Base-by-base conservation (phyloP, 2,888 invertebrate species). In the Leucozona laternaria region DNA sequence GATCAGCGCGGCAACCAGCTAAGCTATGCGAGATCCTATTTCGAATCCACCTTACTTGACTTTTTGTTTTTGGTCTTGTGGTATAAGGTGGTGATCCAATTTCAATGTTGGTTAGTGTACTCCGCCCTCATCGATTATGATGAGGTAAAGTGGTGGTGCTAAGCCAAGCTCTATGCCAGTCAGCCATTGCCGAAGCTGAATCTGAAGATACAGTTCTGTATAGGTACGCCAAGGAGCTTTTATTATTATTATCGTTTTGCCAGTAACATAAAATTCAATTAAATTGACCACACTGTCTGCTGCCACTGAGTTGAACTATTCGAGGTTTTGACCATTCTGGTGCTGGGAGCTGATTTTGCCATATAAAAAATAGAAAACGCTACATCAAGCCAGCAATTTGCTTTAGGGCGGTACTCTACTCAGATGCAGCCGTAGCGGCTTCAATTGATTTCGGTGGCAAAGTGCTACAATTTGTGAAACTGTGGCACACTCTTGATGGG, bases 241-340 rank as follows among this genome's bases (percentile, higher is more conserved):
- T 76, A 79, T 68, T 60, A 34, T 43, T 37, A 28, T 64, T 77
- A 85, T 68, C 76, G 68, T 77, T 64, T 71, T 60, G 62, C 71
- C 80, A 72, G 77, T 85, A 82, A 58, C 68, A 86, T 86, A 86
- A 86, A 86, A 86, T 86, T 86, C 86, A 86, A 86, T 82, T 86
- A 86, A 78, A 86, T 75, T 82, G 78, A 71, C 78, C 86, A 78
- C 60, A 40, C 78, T 58, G 81, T 53, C 68, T 68, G 48, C 70
- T 70, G 72, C 72, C 76, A 71, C 71, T 45, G 55, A 79, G 43
- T 78, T 77, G 72, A 45, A 53, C 20, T 70, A 31, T 15, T 75
- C 37, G 37, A 45, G 28, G 40, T 60, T 62, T 17, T 62, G 71
- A 40, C 55, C 55, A 57, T 68, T 64, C n/a, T 37, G 37, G 13